phyloP scores from a whole-genome alignment of 2,888 invertebrate species.

The Parochlus steinenii region DNA sequence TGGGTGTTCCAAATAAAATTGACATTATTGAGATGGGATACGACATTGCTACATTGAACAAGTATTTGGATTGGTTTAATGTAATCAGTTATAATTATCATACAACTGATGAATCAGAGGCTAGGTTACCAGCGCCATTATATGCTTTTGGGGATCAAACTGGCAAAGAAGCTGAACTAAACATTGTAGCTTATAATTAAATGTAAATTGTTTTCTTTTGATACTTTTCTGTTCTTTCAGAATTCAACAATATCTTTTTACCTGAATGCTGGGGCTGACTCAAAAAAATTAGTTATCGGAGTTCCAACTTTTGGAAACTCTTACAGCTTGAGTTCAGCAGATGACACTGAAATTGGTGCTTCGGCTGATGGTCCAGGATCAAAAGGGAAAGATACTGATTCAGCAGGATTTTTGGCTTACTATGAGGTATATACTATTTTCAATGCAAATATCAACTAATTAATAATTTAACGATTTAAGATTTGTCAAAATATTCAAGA shows the following conservation, averaged over 20 bases:
- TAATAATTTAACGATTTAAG: too few species aligned
- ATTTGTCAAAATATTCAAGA: slow-evolving; percentile 17
- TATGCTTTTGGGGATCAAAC: slow-evolving; percentile 54
- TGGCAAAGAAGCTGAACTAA: slow-evolving; percentile 63
- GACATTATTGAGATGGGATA: slow-evolving; percentile 57
- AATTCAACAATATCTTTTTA: slow-evolving; percentile 29
- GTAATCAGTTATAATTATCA: slow-evolving; percentile 74
- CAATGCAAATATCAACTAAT: too few species aligned
- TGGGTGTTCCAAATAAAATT: slow-evolving; percentile 59
- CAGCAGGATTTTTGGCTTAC: slow-evolving; percentile 30
- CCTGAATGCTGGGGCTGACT: slow-evolving; percentile 25
- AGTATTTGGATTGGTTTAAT: slow-evolving; percentile 72
- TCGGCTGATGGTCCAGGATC: slow-evolving; percentile 29
- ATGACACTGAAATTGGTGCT: slow-evolving; percentile 27
- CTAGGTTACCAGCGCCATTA: slow-evolving; percentile 69
- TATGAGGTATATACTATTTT: slow-evolving; percentile 24
- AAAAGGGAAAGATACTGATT: slow-evolving; percentile 28
- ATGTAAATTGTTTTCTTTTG: slow-evolving; percentile 54
- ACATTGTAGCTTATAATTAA: slow-evolving; percentile 61
- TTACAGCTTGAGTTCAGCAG: slow-evolving; percentile 36
- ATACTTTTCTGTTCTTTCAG: too few species aligned
- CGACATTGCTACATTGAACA: slow-evolving; percentile 47
- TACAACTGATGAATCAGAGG: slow-evolving; percentile 67
- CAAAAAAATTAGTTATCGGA: slow-evolving; percentile 27
- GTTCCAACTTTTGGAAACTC: slow-evolving; percentile 32